phyloP scores from a whole-genome alignment of 2,113 vertebrate species.

The Microtus montanus region DNA sequence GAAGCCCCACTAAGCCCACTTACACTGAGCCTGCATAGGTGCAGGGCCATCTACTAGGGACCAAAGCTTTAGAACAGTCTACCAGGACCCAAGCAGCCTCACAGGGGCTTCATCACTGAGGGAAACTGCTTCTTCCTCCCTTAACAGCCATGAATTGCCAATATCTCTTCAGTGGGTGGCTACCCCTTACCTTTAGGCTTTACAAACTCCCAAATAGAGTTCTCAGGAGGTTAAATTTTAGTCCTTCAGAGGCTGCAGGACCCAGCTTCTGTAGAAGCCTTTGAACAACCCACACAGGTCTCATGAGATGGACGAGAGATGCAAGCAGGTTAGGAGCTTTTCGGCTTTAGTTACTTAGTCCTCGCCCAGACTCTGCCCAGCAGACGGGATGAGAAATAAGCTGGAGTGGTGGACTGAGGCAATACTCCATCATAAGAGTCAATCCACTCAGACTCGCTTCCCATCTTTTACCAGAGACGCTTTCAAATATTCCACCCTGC shows the following conservation, averaged over 20 bases:
- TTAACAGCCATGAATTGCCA: no score
- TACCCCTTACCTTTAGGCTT: background rate
- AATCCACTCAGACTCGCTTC: no score
- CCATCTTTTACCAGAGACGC: accelerated
- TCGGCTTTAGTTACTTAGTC: background rate
- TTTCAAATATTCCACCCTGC: accelerated
- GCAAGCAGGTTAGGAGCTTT: background rate
- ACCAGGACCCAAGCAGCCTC: background rate
- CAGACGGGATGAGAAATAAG: background rate
- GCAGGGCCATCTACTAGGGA: no score
- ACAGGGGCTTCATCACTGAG: background rate
- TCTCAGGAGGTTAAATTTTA: background rate
- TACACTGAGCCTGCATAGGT: no score
- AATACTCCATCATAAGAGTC: accelerated
- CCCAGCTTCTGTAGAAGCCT: background rate
- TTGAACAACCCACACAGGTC: background rate
- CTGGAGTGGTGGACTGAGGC: background rate
- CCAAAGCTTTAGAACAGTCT: background rate
- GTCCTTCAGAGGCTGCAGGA: accelerated
- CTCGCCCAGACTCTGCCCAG: background rate
- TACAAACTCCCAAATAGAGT: accelerated
- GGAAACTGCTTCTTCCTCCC: background rate
- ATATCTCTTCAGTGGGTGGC: background rate
- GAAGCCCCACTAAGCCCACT: background rate
- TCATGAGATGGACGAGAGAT: background rate